Evolutionary conservation across 2,888 invertebrate species (phyloP), one percentile per base, ranked within the genome.

Genomic region (Pseudoips prasinana): DNA sequence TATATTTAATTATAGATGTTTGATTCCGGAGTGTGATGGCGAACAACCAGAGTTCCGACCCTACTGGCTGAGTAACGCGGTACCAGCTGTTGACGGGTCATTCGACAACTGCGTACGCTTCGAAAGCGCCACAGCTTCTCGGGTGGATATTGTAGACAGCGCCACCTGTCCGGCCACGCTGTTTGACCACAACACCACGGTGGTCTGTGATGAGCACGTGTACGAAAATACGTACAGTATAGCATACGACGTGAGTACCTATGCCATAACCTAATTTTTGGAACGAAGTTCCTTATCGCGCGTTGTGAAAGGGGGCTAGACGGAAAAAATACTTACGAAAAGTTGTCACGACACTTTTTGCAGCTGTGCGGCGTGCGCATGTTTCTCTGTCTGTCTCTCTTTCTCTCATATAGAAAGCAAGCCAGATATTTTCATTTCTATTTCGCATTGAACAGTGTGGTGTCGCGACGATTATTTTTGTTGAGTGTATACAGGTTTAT

Each of bases 51-150:
- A 63, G 9, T 88, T 79, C 49, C 44, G 68, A 5, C 78, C 83
- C 0, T 28, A 68, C 0, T 91, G 91, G 91, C 49, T 90, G 11
- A 43, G 64, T 6, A 62, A 78, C 28, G 90, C 90, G 0, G 70
- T 87, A 3, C 90, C 91, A 0, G 60, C 61, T 2, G 49, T 51
- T n/a, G 54, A 53, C 5, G 14, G 14, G 14, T 58, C 58, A 0
- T 64, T 83, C 41, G 85, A 89, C 31, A 79, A 80, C 28, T 91
- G 91, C 47, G 64, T 73, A 26, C 78, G 90, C 0, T 91, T 67
- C 46, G 68, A 47, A 2, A 59, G 7, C 7, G 7, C 7, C 7
- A n/a, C 20, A 3, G 6, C 18, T 5, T n/a, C 7, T 5, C 3
- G n/a, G 2, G n/a, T 2, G 2, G 20, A 20, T n/a, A 14, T 3